Conservation (phyloP, 2,797 vertebrate genomes). For the Huso huso region DNA sequence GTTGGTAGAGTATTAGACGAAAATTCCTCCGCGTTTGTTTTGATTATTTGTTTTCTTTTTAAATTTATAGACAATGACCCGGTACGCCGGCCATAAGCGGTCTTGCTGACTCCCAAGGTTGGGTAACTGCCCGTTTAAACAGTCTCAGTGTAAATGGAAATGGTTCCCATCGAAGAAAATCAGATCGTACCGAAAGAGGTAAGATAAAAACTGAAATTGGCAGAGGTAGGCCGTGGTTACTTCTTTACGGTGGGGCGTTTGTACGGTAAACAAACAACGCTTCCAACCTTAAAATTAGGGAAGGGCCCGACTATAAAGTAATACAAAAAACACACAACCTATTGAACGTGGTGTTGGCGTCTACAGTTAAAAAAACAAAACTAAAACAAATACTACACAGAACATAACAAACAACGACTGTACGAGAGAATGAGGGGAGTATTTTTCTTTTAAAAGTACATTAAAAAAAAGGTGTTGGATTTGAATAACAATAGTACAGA, state of each 20-base stretch:
- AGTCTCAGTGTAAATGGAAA: constrained; percentile 69
- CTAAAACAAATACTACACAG: background rate
- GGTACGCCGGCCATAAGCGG: constrained; percentile 37
- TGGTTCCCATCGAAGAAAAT: constrained; percentile 92
- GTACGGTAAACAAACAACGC: constrained; percentile 12
- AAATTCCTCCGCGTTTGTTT: constrained; percentile 45
- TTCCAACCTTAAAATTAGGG: background rate
- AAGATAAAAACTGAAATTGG: constrained; percentile 39
- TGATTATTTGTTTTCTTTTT: constrained; percentile 27
- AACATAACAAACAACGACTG: background rate
- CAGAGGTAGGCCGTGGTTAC: constrained; percentile 5
- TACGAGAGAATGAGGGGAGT: too few relatives aligned
- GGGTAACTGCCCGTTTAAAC: constrained; percentile 53
- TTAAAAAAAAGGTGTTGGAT: too few relatives aligned
- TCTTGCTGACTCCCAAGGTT: constrained; percentile 53
- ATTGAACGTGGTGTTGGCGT: background rate
- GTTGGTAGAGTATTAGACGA: constrained; percentile 28
- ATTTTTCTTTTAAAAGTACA: too few relatives aligned
- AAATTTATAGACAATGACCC: constrained; percentile 39
- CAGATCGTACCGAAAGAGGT: constrained; percentile 95
- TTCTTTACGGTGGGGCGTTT: constrained; percentile 5
- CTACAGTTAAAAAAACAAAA: background rate
- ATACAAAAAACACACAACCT: constrained; percentile 17
- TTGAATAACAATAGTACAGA: too few relatives aligned
- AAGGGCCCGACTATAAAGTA: constrained; percentile 24